phyloP scores from a whole-genome alignment of 53 echinoderm and acorn worm species.

The Stichopus horrens region DNA sequence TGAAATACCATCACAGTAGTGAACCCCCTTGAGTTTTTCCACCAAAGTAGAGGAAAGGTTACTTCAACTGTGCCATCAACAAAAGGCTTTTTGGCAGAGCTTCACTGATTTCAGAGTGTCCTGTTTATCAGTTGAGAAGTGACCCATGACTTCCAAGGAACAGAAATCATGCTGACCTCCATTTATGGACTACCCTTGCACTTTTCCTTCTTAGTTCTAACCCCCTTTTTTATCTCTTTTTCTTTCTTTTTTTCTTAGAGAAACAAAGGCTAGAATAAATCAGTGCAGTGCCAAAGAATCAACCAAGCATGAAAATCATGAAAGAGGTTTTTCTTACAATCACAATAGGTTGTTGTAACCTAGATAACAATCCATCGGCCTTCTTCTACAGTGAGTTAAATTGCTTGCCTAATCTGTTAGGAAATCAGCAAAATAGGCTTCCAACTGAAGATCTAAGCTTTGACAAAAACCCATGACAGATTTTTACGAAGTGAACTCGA shows the following conservation, averaged over 20 bases:
- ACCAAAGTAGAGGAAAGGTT: too few relatives aligned
- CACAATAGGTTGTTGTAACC: not conserved
- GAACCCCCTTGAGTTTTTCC: too few relatives aligned
- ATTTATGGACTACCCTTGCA: not conserved
- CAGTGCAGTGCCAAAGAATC: not conserved
- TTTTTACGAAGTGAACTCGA: not conserved
- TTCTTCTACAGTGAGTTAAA: not conserved
- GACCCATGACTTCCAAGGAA: not conserved
- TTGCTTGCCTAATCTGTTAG: not conserved
- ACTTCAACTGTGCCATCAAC: too few relatives aligned
- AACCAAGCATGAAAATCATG: not conserved
- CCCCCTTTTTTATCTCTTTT: not conserved
- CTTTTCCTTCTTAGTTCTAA: not conserved
- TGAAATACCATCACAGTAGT: too few relatives aligned
- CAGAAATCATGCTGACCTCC: not conserved
- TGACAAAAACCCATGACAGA: not conserved
- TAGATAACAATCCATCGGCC: not conserved
- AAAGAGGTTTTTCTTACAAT: not conserved
- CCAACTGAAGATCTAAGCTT: not conserved
- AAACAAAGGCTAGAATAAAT: not conserved
- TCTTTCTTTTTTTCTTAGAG: not conserved
- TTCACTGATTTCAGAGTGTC: too few relatives aligned
- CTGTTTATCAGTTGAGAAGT: too few relatives aligned
- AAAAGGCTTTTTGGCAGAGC: too few relatives aligned
- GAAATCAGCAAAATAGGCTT: not conserved